A percentile compares a stretch with the other conserved stretches of the same genome.
Conservation (phyloP, 2,113 vertebrate species). For the Scomber colias region DNA sequence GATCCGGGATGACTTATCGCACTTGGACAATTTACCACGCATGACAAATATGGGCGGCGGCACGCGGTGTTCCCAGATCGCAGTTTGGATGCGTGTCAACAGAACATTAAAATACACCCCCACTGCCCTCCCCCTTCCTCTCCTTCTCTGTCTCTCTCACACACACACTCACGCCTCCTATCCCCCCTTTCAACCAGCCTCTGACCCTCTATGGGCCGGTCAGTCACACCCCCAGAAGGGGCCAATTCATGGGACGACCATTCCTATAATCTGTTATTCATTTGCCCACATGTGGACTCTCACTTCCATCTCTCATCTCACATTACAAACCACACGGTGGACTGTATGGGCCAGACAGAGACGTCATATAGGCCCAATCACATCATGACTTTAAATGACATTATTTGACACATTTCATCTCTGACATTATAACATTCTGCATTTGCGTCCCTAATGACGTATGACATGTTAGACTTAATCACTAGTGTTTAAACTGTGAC, state of each 20-base stretch:
- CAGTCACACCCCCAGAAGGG: slow-evolving; percentile 56
- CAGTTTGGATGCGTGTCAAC: slow-evolving; percentile 41
- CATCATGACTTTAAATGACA: not conserved
- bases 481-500: not conserved
- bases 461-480: not conserved
- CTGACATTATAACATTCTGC: too few species aligned
- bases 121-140: slow-evolving; percentile 4
- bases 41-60: slow-evolving; percentile 29
- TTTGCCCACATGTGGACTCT: slow-evolving; percentile 46
- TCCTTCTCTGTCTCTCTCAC: not conserved
- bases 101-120: slow-evolving; percentile 19
- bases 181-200: not conserved
- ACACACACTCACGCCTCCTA: not conserved
- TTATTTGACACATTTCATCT: not conserved
- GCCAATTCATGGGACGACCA: slow-evolving; percentile 35
- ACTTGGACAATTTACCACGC: not conserved
- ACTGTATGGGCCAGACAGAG: too few species aligned
- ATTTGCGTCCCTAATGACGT: not conserved
- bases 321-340: not conserved
- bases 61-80: slow-evolving; percentile 48
- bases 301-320: slow-evolving; percentile 2
- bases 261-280: slow-evolving; percentile 59
- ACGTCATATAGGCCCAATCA: not conserved
- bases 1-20: not conserved
- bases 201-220: slow-evolving; percentile 10